Evolutionary conservation across 92 coral and sea anemone species (phyloP).

Genomic region (Blastomussa wellsi): DNA sequence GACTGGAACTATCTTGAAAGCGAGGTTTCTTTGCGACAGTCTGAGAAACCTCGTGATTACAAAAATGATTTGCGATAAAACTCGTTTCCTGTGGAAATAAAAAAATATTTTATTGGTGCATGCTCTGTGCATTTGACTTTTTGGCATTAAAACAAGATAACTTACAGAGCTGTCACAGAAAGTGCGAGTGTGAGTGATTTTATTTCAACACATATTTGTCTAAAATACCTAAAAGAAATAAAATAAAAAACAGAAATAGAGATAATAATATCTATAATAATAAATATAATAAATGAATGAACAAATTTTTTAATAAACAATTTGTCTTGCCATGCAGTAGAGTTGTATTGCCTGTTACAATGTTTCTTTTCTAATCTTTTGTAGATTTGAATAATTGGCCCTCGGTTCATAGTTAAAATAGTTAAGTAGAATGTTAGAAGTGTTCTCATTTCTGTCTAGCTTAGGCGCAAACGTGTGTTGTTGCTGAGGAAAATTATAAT

Average conservation of each 20-base stretch:
- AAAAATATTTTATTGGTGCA: neutral
- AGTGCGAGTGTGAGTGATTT: too few species aligned
- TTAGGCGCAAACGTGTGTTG: neutral
- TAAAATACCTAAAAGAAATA: too few species aligned
- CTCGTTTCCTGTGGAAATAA: neutral
- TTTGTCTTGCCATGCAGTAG: too few species aligned
- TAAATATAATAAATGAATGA: too few species aligned
- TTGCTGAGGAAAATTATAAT: neutral
- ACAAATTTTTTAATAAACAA: too few species aligned
- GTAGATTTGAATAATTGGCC: neutral
- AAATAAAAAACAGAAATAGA: too few species aligned
- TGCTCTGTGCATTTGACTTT: neutral
- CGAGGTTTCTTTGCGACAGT: constrained; percentile 16
- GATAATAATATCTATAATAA: too few species aligned
- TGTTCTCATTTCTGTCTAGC: neutral
- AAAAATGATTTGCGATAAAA: neutral
- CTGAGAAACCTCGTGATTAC: neutral
- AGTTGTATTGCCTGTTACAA: neutral
- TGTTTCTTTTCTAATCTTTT: neutral
- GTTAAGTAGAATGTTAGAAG: neutral
- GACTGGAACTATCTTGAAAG: constrained; percentile 13
- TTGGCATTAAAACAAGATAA: neutral
- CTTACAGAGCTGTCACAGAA: too few species aligned
- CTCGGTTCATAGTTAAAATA: neutral
- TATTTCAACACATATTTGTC: too few species aligned